These are phyloP conservation scores for Tinamus major DNA, from an alignment of 2,797 vertebrate genomes.

Conservation along the genomic window DNA sequence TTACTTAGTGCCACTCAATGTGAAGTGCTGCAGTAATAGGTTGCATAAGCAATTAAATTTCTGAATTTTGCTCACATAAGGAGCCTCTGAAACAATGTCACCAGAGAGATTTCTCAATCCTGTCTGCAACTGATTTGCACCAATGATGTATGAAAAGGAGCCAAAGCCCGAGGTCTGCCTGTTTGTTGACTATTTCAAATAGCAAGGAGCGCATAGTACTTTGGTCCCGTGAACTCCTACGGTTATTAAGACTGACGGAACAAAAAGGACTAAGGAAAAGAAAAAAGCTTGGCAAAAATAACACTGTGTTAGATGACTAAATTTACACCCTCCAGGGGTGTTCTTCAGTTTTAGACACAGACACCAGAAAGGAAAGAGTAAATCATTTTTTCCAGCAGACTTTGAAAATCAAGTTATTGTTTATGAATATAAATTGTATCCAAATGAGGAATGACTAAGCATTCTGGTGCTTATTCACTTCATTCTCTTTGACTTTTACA, in stretches of 20 bases:
- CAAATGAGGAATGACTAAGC: neutral
- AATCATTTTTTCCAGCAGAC: constrained; percentile 5
- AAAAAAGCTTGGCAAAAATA: neutral
- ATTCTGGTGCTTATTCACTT: neutral
- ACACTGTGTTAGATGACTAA: neutral
- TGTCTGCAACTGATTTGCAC: neutral
- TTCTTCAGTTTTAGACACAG: neutral
- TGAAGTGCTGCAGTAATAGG: constrained; percentile 28
- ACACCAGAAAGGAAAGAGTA: neutral
- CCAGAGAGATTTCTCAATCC: constrained; percentile 25
- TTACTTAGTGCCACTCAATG: constrained; percentile 51
- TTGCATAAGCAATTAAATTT: constrained; percentile 39
- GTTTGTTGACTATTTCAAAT: neutral
- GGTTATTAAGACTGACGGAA: neutral
- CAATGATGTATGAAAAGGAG: neutral
- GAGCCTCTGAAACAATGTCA: constrained; percentile 7
- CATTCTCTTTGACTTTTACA: neutral
- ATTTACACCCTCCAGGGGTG: neutral
- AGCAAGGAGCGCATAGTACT: neutral
- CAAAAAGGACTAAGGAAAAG: too few relatives aligned
- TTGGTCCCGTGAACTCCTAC: neutral
- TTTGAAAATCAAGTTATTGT: neutral
- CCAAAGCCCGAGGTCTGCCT: neutral
- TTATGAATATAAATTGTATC: constrained; percentile 13
- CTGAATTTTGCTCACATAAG: constrained; percentile 37